phyloP scores from a whole-genome alignment of 1,140 invertebrate genomes.

The Dendroctonus ponderosae region DNA sequence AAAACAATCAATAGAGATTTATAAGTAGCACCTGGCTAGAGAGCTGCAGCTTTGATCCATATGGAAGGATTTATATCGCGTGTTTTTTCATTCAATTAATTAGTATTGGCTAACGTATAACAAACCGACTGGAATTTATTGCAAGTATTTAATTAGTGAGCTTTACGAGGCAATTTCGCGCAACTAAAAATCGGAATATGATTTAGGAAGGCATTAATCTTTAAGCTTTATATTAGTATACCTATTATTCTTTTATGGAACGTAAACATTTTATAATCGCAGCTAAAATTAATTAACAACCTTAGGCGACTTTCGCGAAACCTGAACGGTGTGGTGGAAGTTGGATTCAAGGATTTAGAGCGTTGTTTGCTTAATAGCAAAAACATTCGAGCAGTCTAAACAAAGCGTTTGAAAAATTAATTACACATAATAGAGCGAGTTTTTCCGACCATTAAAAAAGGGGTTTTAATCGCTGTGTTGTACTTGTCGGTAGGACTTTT shows the following conservation, averaged over 20 bases:
- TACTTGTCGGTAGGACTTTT: background rate
- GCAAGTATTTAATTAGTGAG: constrained; percentile 21
- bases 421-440: too few species aligned
- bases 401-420: too few species aligned
- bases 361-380: background rate
- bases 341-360: background rate
- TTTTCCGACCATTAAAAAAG: too few species aligned
- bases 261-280: background rate
- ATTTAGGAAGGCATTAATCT: constrained; percentile 24
- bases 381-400: background rate
- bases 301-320: too few species aligned
- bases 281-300: background rate
- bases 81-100: constrained; percentile 22
- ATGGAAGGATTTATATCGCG: constrained; percentile 13
- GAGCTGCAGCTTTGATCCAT: constrained; percentile 4
- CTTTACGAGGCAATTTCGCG: constrained; percentile 22
- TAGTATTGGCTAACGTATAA: constrained; percentile 16
- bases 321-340: background rate
- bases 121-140: constrained; percentile 22
- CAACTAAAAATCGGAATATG: constrained; percentile 24
- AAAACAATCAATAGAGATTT: too few species aligned
- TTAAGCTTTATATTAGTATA: constrained; percentile 11
- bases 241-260: background rate
- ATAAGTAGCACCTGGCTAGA: too few species aligned
- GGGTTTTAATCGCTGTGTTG: background rate